Base-by-base conservation (phyloP, 2,797 vertebrate species). In the Florisuga fusca region DNA sequence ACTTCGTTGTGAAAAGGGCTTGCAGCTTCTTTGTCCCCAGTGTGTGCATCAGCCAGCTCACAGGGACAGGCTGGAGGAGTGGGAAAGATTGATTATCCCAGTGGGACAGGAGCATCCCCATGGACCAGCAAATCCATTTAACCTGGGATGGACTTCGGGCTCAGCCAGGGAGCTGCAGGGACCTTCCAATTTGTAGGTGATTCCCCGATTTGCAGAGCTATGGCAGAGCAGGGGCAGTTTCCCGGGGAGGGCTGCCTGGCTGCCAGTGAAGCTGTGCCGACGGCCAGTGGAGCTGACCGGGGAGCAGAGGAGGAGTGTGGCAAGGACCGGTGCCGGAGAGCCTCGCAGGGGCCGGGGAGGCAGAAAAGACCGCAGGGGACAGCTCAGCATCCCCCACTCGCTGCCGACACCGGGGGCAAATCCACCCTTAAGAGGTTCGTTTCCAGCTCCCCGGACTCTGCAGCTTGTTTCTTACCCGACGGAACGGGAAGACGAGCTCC, bases 81-180 rank as follows among this genome's bases (percentile, higher is more conserved):
- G 1, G 9, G 23, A 6, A 8, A 73, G 2, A 23, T 8, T 10
- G 33, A 21, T 21, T 25, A 29, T 12, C 41, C 13, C 43, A 16
- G 50, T 0, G 2, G 26, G 23, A 81, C 4, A 5, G 33, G 10
- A 2, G 0, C 7, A 6, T 34, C 8, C 13, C 10, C 9, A 2
- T 16, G 58, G 10, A 15, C 34, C 57, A 48, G 16, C n/a, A 23
- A 2, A 3, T 66, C 43, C 62, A n/a, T 0, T 1, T 15, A 31
- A 15, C 13, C 59, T 21, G 29, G 27, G 11, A 48, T 17, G 20
- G 27, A 63, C 45, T 25, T 16, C 43, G 25, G 54, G 23, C 29
- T 82, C 51, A 48, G 29, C 5, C 23, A 27, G 54, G n/a, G 15
- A 33, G 14, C 62, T 27, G 41, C 31, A 38, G 38, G 38, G 38